Percentiles rank a stretch among this genome's conserved stretches.
These are phyloP conservation scores for Troglohyphantes excavatus DNA, from an alignment of 2,888 invertebrate genomes.

Conservation along the genomic window DNA sequence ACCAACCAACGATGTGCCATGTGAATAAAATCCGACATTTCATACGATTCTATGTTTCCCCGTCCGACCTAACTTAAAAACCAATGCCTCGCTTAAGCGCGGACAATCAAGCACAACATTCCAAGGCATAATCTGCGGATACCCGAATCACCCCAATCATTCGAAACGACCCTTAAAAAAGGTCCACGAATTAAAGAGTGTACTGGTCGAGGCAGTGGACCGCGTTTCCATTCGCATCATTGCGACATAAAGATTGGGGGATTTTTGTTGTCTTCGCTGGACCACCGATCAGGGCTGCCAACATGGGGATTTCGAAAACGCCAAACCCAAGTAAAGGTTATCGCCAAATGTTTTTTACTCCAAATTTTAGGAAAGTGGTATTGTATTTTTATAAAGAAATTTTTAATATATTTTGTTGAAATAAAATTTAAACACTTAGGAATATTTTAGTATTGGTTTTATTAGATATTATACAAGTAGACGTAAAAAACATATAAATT, in stretches of 20 bases:
- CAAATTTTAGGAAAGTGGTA: no score
- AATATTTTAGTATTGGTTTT: no score
- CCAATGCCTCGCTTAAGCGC: slow-evolving; percentile 1
- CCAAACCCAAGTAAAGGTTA: no score
- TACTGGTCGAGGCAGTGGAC: not conserved
- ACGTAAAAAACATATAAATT: no score
- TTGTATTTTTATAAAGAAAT: no score
- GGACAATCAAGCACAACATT: not conserved
- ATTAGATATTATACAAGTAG: no score
- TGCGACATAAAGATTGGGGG: slow-evolving; percentile 31
- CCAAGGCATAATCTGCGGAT: slow-evolving; percentile 12
- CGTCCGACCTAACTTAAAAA: slow-evolving; percentile 19
- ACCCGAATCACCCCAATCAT: slow-evolving; percentile 32
- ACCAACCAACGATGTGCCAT: no score
- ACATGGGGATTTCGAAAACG: no score
- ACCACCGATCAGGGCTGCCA: not conserved
- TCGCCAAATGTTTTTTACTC: no score
- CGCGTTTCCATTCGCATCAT: slow-evolving; percentile 17
- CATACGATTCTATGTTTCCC: no score
- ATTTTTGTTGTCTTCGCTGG: slow-evolving; percentile 45
- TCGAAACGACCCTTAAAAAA: slow-evolving; percentile 34
- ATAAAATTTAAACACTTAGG: no score
- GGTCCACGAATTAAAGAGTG: slow-evolving; percentile 8
- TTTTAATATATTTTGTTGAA: no score
- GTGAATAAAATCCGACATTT: not conserved